Percentiles rank a stretch among this genome's conserved stretches.
Conservation (phyloP, 2,888 invertebrate species). For the Fragum whitleyi region DNA sequence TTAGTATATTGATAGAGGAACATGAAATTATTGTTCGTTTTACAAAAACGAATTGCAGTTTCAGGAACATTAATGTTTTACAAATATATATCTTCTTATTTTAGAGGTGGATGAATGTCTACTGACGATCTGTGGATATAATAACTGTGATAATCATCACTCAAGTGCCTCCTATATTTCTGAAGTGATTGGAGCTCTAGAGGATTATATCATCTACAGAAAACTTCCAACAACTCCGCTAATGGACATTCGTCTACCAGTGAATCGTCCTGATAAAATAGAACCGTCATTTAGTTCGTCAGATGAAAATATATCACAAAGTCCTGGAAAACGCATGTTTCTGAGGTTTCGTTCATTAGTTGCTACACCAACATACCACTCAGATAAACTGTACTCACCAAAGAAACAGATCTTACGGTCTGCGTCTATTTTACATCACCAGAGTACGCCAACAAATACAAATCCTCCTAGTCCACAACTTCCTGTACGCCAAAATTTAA, state of each 20-base stretch:
- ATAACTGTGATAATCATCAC: constrained; percentile 45
- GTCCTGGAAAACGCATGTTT: constrained; percentile 49
- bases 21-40: no score
- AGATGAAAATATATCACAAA: constrained; percentile 39
- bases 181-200: constrained; percentile 69
- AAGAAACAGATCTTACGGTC: constrained; percentile 60
- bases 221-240: constrained; percentile 76
- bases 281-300: constrained; percentile 52
- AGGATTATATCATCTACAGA: constrained; percentile 73
- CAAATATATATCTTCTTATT: no score
- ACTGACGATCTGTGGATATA: constrained; percentile 73
- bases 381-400: constrained; percentile 32
- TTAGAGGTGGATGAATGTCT: constrained; percentile 79
- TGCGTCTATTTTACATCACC: constrained; percentile 66
- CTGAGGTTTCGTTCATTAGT: constrained; percentile 58
- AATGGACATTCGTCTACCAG: constrained; percentile 63
- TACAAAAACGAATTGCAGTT: no score
- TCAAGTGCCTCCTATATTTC: constrained; percentile 62
- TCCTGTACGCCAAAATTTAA: constrained; percentile 30
- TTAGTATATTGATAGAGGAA: no score
- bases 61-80: no score
- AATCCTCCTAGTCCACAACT: constrained; percentile 23
- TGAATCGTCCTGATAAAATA: constrained; percentile 41
- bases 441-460: constrained; percentile 53
- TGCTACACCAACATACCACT: constrained; percentile 36